Percentiles rank a stretch among this genome's conserved stretches.
Conservation (phyloP, 30 jellyfish, hydroid and myxozoan genomes). For the Aurelia sp. region DNA sequence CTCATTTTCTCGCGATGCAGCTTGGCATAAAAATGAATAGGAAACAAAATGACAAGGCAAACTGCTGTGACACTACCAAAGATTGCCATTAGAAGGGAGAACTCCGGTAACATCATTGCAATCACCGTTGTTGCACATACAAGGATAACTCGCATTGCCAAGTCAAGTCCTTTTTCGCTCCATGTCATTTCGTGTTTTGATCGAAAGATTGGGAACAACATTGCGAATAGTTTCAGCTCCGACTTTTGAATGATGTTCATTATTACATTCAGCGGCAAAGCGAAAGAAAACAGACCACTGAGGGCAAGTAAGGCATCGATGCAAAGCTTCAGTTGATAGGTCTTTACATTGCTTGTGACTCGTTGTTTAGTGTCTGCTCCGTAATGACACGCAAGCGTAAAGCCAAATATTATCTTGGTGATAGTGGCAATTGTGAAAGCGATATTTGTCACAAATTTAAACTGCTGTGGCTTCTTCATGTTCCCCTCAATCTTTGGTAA, state of each 20-base stretch:
- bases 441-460: slow-evolving; percentile 57
- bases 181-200: slow-evolving; percentile 59
- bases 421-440: slow-evolving; percentile 79
- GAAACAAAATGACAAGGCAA: slow-evolving; percentile 57
- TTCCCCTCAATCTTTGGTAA: slow-evolving; percentile 80
- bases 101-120: slow-evolving; percentile 82
- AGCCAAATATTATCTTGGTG: slow-evolving; percentile 77
- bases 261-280: slow-evolving; percentile 85
- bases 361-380: slow-evolving; percentile 79
- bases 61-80: slow-evolving; percentile 90
- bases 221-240: slow-evolving; percentile 47
- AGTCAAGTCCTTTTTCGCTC: slow-evolving; percentile 72
- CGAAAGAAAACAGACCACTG: slow-evolving; percentile 75
- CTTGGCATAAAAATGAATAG: slow-evolving; percentile 52
- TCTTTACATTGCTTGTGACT: slow-evolving; percentile 58
- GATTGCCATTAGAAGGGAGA: slow-evolving; percentile 86
- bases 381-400: slow-evolving; percentile 69
- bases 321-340: slow-evolving; percentile 15
- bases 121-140: slow-evolving; percentile 52
- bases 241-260: slow-evolving; percentile 72
- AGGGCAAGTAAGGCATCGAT: slow-evolving; percentile 72
- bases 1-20: slow-evolving; percentile 21
- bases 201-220: slow-evolving; percentile 51
- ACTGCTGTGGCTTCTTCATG: slow-evolving; percentile 74
- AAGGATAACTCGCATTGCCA: slow-evolving; percentile 62